Evolutionary conservation across 2,888 invertebrate genomes (phyloP), one percentile per base, ranked within the genome.

Genomic region (Geotrupes spiniger): DNA sequence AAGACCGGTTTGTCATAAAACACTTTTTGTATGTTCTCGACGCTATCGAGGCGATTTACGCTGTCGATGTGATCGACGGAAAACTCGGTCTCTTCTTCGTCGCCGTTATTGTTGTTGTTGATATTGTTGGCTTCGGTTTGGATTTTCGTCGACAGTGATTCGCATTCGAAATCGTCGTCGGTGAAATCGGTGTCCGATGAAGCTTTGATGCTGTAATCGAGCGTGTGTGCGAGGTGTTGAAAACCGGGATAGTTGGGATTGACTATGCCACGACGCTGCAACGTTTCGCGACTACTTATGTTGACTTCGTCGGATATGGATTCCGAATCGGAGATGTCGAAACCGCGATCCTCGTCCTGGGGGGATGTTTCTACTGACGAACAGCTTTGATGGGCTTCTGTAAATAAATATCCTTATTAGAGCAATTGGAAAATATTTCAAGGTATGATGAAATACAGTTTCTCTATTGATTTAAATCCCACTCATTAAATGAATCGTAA

Each of bases 161-260:
- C 76, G 50, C 72, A 74, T 48, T 77, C 75, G 47, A 70, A 66
- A 49, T 75, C 76, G 59, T 76, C 75, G 53, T 74, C 75, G 1
- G 74, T 72, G 53, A 72, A 68, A 54, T 76, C 75, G 27, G 72
- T 71, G 51, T 74, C 76, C 36, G 74, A 74, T 33, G 63, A 61
- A 36, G 61, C 61, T 54, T 68, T 70, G 46, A 66, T 63, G 52
- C 61, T 59, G 53, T 65, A 68, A 53, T 72, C 81, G 58, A 87
- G 75, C 51, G 85, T 85, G 63, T 86, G 84, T 11, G 87, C 89
- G 63, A 89, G 78, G 71, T 89, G 88, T 68, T 89, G 88, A 71
- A 89, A 89, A 46, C 89, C 89, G 14, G 89, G 85, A 74, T 89
- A 89, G 73, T 89, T 89, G 41, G 89, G 89, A 75, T 89, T 89